Evolutionary conservation across 2,888 invertebrate species (phyloP).

Genomic region (Acheta domesticus): DNA sequence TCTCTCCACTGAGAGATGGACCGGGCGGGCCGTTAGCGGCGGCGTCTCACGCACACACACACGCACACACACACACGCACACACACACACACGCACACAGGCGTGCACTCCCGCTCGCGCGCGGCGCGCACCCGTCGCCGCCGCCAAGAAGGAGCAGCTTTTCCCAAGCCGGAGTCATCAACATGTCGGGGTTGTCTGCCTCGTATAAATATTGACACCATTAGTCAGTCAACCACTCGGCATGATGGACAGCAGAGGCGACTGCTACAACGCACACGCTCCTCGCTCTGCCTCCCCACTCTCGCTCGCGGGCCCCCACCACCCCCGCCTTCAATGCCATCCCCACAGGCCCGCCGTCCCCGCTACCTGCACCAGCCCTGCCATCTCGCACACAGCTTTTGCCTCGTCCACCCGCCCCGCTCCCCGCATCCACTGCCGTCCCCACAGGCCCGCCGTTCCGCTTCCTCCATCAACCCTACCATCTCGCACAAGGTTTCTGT

Average conservation of each 20-base stretch:
- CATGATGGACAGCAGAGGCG: slow-evolving; percentile 23
- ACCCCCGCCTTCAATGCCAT: no score
- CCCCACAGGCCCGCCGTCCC: no score
- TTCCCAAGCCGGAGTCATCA: slow-evolving; percentile 41
- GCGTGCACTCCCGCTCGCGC: not conserved
- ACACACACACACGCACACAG: not conserved
- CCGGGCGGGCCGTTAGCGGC: not conserved
- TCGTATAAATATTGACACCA: slow-evolving; percentile 50
- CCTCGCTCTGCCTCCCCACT: not conserved
- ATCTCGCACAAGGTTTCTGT: not conserved
- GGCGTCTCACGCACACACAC: not conserved
- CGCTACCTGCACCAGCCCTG: no score
- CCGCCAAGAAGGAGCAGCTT: not conserved
- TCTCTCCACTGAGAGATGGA: not conserved
- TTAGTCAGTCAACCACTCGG: slow-evolving; percentile 43
- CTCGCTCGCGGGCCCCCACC: no score
- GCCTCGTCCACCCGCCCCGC: not conserved
- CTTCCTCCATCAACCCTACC: no score
- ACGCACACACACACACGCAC: not conserved
- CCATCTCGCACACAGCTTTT: no score
- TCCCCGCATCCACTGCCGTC: not conserved
- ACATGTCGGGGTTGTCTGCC: slow-evolving; percentile 44
- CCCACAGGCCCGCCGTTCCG: no score
- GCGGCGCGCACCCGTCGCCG: not conserved
- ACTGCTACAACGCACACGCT: not conserved